Conservation (phyloP, 2,888 invertebrate genomes). For the Hypsopygia costalis region DNA sequence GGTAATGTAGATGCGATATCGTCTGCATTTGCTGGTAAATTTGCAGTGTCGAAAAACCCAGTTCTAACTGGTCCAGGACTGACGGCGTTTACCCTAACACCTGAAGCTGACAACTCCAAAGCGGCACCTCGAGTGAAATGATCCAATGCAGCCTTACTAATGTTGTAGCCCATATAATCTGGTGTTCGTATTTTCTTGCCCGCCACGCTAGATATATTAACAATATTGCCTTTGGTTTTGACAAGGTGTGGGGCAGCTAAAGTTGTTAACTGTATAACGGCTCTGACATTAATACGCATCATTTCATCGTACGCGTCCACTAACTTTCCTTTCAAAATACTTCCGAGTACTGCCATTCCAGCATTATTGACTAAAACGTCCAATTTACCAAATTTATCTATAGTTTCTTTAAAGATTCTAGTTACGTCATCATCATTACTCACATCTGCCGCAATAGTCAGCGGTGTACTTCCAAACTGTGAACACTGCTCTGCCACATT, state of each 20-base stretch:
- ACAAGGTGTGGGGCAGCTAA: slow-evolving; percentile 29
- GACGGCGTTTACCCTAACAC: slow-evolving; percentile 82
- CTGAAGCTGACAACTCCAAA: slow-evolving; percentile 85
- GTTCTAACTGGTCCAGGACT: slow-evolving; percentile 50
- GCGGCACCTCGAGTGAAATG: slow-evolving; percentile 35
- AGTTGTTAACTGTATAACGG: slow-evolving; percentile 23
- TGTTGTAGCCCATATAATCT: slow-evolving; percentile 62
- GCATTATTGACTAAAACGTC: slow-evolving; percentile 41
- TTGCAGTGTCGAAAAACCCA: slow-evolving; percentile 52
- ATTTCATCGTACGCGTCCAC: slow-evolving; percentile 26
- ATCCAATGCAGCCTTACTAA: slow-evolving; percentile 35
- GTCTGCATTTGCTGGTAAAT: slow-evolving; percentile 7
- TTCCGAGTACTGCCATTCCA: slow-evolving; percentile 21
- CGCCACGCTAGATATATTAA: slow-evolving; percentile 34
- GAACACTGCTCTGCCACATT: slow-evolving; percentile 22
- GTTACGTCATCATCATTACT: slow-evolving; percentile 29
- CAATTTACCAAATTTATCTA: slow-evolving; percentile 30
- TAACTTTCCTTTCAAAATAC: slow-evolving; percentile 17
- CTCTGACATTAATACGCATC: slow-evolving; percentile 29
- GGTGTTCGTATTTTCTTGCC: slow-evolving; percentile 71
- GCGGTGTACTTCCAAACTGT: slow-evolving; percentile 19
- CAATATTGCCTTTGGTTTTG: slow-evolving; percentile 33
- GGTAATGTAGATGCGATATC: slow-evolving; percentile 6
- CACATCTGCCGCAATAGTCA: slow-evolving; percentile 32
- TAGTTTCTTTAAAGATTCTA: slow-evolving; percentile 24